A percentile compares a stretch with the other conserved stretches of the same genome.
These are phyloP conservation scores for Megalops cyprinoides DNA, from an alignment of 2,797 vertebrate genomes.

Conservation along the genomic window DNA sequence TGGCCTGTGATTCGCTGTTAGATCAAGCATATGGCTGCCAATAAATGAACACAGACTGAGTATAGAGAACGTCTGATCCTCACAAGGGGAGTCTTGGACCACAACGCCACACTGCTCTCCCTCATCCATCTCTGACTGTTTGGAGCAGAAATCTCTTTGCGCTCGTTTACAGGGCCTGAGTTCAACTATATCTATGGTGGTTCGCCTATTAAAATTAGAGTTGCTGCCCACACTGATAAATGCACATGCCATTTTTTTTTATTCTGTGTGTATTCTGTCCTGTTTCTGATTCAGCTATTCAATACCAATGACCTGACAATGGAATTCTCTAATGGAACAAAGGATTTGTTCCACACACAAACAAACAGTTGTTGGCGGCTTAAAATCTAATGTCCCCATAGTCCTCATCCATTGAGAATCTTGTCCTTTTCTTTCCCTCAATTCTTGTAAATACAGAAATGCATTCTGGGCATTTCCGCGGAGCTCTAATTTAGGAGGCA, in stretches of 20 bases:
- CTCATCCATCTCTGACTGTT: neutral
- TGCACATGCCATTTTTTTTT: neutral
- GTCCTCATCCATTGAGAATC: neutral
- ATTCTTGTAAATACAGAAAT: constrained; percentile 19
- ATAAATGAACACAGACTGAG: constrained; percentile 44
- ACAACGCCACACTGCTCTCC: neutral
- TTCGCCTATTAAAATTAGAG: neutral
- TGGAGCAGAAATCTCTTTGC: neutral
- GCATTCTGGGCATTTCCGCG: neutral
- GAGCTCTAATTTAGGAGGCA: neutral
- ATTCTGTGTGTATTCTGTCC: neutral
- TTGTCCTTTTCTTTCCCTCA: neutral
- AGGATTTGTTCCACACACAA: constrained; percentile 10
- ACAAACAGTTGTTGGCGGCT: neutral
- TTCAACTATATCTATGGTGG: neutral
- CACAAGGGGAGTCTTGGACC: neutral
- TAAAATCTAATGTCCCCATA: neutral
- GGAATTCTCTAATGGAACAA: neutral
- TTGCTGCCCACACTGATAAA: neutral
- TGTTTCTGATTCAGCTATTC: neutral
- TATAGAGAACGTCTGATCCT: neutral
- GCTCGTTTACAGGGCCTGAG: neutral
- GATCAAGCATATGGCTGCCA: constrained; percentile 59
- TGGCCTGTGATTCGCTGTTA: constrained; percentile 66
- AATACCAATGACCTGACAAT: neutral